Conservation (phyloP, 1,140 invertebrate genomes). For the Aplysia californica region DNA sequence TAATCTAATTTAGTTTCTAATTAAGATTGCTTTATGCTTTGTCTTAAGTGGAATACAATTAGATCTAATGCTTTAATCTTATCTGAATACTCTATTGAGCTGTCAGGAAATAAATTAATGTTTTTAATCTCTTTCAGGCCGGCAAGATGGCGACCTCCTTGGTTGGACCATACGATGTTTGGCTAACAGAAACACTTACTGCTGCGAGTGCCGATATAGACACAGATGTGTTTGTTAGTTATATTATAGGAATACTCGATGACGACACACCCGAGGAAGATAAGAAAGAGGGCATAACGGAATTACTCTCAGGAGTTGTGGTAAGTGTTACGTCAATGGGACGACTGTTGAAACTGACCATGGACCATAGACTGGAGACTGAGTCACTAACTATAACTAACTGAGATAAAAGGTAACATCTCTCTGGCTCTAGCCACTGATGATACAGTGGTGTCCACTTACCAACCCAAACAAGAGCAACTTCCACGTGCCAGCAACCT, state of each 20-base stretch:
- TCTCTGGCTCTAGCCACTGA: neutral
- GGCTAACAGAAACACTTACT: conserved; percentile 50
- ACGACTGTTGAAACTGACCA: neutral
- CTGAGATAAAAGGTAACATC: neutral
- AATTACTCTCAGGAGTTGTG: conserved; percentile 46
- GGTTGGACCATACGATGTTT: conserved; percentile 41
- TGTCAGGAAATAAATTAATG: too few species aligned
- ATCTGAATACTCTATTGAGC: too few species aligned
- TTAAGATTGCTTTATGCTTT: too few species aligned
- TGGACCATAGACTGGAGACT: neutral
- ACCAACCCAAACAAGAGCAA: neutral
- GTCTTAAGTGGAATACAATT: too few species aligned
- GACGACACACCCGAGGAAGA: conserved; percentile 45
- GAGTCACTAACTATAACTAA: neutral
- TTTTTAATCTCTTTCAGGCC: too few species aligned
- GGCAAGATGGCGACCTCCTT: conserved; percentile 53
- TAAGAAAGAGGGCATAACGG: conserved; percentile 46
- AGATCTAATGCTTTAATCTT: too few species aligned
- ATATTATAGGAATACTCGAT: conserved; percentile 57
- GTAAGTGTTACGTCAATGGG: conserved; percentile 27
- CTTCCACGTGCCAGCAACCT: neutral
- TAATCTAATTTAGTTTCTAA: too few species aligned
- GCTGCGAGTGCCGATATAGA: conserved; percentile 53
- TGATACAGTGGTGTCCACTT: neutral
- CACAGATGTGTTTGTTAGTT: conserved; percentile 58